Base-by-base conservation (phyloP, 30 jellyfish, hydroid and myxozoan species). In the Aurelia coerulea region DNA sequence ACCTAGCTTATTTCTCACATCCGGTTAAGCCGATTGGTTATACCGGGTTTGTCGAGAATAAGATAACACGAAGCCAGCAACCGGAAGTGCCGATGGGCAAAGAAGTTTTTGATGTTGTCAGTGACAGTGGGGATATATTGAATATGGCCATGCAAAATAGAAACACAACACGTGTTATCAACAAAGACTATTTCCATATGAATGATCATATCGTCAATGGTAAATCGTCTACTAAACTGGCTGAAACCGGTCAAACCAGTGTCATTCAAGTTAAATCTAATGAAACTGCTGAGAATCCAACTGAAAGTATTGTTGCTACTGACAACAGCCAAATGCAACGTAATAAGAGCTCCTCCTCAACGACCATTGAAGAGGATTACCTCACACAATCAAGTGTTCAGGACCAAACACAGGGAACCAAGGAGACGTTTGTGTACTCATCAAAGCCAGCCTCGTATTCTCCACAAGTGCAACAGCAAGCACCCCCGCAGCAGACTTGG, bases 51-150 rank as follows among this genome's bases (percentile, higher is more conserved):
- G 65, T 77, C 0, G 87, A 77, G 65, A 77, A 77, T 41, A 77
- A 77, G 62, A 64, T 77, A 10, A 50, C 87, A 6, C 18, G 87
- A 51, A 77, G 87, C 66, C 74, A 77, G 50, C 87, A 77, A 29
- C 88, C 88, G 46, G 50, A 23, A 3, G 50, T 53, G 7, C 86
- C 81, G 14, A 85, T 78, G 37, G 65, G n/a, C 31, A 90, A 84
- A 59, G 95, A 90, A 51, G 91, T 78, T 4, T 77, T 90, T 33
- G 97, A 90, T 71, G 95, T 90, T n/a, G 89, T 90, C 52, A 84
- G 94, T 42, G 97, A 85, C 53, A 54, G 62, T 6, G 94, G 91
- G 16, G 96, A 86, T 67, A 51, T 52, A 46, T 68, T 92, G 10
- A 76, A 81, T 13, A 88, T 92, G 81, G 89, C 91, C 32, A 68